Conservation (phyloP, 2,888 invertebrate species). For the Leptinotarsa rubiginosa region DNA sequence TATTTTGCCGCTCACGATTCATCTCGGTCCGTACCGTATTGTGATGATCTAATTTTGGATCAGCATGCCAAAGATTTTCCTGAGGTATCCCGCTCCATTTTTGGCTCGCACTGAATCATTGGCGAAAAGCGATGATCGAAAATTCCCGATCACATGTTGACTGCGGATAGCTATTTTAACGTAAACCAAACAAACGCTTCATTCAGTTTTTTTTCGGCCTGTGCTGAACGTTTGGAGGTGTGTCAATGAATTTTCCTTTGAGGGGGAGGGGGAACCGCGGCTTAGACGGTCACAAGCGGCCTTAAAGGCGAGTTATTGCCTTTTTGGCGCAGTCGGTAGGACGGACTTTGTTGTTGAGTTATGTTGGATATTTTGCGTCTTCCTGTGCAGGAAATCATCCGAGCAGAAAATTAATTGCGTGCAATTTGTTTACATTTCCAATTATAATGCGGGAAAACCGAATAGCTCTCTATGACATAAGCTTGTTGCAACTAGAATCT, state of each 20-base stretch:
- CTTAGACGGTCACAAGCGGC: neutral
- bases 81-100: slow-evolving; percentile 43
- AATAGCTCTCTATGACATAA: neutral
- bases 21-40: neutral
- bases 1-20: slow-evolving; percentile 7
- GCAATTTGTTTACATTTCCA: neutral
- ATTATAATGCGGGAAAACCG: slow-evolving; percentile 1
- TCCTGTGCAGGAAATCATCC: neutral
- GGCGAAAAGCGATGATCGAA: slow-evolving; percentile 18
- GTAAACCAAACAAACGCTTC: neutral
- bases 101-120: slow-evolving; percentile 46
- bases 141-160: slow-evolving; percentile 22
- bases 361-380: neutral
- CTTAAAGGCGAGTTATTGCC: neutral
- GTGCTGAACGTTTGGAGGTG: neutral
- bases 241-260: neutral
- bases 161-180: neutral
- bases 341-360: too few relatives aligned
- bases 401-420: neutral
- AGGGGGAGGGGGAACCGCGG: too few relatives aligned
- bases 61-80: slow-evolving; percentile 36
- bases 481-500: neutral
- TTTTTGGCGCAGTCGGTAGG: slow-evolving; percentile 7
- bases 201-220: neutral
- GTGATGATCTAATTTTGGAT: slow-evolving; percentile 38